phyloP scores from a whole-genome alignment of 2,797 vertebrate species.

The Gambelia wislizenii region DNA sequence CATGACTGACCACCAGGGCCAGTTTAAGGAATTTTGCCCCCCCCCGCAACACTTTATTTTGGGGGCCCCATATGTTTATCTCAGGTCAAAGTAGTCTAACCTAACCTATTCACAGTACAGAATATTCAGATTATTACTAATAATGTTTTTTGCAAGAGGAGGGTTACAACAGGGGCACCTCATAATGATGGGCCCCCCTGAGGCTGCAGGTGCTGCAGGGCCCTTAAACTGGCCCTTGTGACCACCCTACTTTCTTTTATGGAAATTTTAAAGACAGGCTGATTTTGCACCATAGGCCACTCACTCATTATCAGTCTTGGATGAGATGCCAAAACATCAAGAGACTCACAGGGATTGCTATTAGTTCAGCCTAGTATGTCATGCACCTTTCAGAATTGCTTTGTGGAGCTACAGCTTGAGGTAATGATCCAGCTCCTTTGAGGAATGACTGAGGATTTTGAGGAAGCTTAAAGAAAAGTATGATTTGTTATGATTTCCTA shows the following conservation, averaged over 20 bases:
- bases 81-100: no score
- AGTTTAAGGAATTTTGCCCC: no score
- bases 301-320: neutral
- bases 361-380: neutral
- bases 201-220: no score
- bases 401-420: neutral
- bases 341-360: neutral
- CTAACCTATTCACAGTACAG: no score
- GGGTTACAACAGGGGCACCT: no score
- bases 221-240: no score
- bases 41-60: no score
- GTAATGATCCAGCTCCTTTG: neutral
- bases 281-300: neutral
- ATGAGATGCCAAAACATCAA: neutral
- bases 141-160: no score
- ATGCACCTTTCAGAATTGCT: constrained; percentile 6
- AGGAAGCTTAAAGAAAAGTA: neutral
- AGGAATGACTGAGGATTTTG: neutral
- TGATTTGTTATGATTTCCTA: neutral
- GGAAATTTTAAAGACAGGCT: neutral
- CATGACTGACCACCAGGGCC: neutral
- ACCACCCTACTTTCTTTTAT: neutral
- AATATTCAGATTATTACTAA: no score
- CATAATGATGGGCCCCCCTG: no score
- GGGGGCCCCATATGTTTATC: no score